Conservation (phyloP, 37 sponge, comb jelly and placozoan genomes). For the Aplysina aerophoba region DNA sequence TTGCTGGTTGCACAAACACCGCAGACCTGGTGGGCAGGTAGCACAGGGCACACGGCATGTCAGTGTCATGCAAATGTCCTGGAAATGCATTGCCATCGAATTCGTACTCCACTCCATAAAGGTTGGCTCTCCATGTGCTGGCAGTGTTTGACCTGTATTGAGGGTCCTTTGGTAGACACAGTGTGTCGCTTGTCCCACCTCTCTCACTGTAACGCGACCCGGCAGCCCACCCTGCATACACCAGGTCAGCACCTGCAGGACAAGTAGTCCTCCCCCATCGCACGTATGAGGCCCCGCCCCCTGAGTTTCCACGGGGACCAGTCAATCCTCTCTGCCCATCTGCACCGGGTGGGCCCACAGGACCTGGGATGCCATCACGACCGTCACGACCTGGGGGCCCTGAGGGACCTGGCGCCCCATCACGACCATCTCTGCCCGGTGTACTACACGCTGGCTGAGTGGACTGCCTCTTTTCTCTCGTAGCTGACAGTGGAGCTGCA, state of each 20-base stretch:
- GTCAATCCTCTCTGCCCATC: background rate
- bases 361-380: background rate
- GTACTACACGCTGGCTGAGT: background rate
- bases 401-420: background rate
- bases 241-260: background rate
- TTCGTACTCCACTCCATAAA: constrained; percentile 24
- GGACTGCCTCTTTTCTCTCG: background rate
- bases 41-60: constrained; percentile 34
- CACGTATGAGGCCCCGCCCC: background rate
- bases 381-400: background rate
- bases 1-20: constrained; percentile 8
- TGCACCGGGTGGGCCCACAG: background rate
- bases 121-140: background rate
- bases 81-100: background rate
- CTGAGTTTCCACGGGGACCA: background rate
- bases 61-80: background rate
- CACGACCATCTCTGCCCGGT: background rate
- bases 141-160: background rate
- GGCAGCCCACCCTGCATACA: background rate
- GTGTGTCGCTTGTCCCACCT: background rate
- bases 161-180: background rate
- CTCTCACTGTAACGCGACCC: background rate
- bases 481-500: background rate
- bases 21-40: background rate
- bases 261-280: constrained; percentile 11